Conservation (phyloP, 2,888 invertebrate genomes). For the Diadegma fenestrale region DNA sequence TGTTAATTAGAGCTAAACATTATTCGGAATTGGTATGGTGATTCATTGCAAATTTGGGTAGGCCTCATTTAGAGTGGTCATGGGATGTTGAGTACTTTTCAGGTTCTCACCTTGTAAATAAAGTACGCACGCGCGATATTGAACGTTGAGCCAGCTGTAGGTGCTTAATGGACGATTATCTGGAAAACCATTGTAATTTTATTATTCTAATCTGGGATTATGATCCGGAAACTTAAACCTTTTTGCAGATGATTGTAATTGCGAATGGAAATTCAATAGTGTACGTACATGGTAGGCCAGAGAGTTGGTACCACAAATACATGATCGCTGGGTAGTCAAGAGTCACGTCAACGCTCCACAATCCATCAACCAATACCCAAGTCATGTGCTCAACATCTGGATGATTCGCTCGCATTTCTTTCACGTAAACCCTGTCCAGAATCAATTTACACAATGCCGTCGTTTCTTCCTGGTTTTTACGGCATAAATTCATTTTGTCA, state of each 20-base stretch:
- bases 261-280: neutral
- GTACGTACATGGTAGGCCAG: constrained; percentile 75
- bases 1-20: too few species aligned
- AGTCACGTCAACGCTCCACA: constrained; percentile 88
- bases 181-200: constrained; percentile 51
- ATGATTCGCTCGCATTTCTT: constrained; percentile 87
- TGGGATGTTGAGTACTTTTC: neutral
- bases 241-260: neutral
- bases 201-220: too few species aligned
- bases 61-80: too few species aligned
- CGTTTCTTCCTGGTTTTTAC: constrained; percentile 88
- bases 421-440: constrained; percentile 86
- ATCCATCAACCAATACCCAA: constrained; percentile 87
- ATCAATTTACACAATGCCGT: constrained; percentile 86
- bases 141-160: constrained; percentile 68
- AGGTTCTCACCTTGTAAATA: constrained; percentile 70
- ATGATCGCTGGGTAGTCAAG: constrained; percentile 87
- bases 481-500: constrained; percentile 91
- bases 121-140: constrained; percentile 58
- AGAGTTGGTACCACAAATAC: constrained; percentile 86
- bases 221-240: neutral
- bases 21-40: too few species aligned
- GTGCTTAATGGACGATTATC: constrained; percentile 71
- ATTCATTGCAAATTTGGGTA: too few species aligned
- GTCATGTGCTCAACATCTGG: constrained; percentile 88